Percentiles rank a stretch among this genome's conserved stretches.
These are phyloP conservation scores for Caenorhabditis drosophilae DNA, from an alignment of 2,888 invertebrate species.

Conservation along the genomic window DNA sequence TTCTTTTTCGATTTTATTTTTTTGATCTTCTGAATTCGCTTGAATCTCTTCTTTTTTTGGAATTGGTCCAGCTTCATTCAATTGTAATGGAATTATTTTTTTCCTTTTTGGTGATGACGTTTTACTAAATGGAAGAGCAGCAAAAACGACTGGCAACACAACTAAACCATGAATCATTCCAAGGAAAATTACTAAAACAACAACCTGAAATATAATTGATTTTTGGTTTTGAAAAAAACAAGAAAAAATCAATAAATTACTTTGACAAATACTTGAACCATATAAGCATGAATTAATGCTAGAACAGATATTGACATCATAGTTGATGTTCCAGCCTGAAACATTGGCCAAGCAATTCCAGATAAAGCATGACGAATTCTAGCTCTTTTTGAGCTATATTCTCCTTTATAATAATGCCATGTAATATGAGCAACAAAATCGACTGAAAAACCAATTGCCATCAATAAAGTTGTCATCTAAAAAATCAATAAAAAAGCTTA, in stretches of 20 bases:
- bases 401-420: conserved; percentile 69
- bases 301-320: conserved; percentile 60
- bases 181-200: conserved; percentile 63
- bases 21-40: neutral
- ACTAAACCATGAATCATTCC: conserved; percentile 66
- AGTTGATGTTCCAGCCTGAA: conserved; percentile 66
- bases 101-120: conserved; percentile 37
- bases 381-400: conserved; percentile 54
- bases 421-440: conserved; percentile 68
- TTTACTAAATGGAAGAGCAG: conserved; percentile 60
- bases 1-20: no score
- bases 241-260: conserved; percentile 4
- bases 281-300: conserved; percentile 64
- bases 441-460: conserved; percentile 68
- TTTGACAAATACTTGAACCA: conserved; percentile 66
- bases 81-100: conserved; percentile 15
- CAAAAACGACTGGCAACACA: conserved; percentile 65
- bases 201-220: conserved; percentile 37
- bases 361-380: conserved; percentile 64
- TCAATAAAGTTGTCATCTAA: conserved; percentile 56
- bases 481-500: neutral
- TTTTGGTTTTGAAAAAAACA: neutral
- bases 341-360: conserved; percentile 68
- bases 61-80: conserved; percentile 24
- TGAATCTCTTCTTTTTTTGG: conserved; percentile 10